These are phyloP conservation scores for Cryptoblepharus egeriae DNA, from an alignment of 2,797 vertebrate genomes.

Conservation along the genomic window DNA sequence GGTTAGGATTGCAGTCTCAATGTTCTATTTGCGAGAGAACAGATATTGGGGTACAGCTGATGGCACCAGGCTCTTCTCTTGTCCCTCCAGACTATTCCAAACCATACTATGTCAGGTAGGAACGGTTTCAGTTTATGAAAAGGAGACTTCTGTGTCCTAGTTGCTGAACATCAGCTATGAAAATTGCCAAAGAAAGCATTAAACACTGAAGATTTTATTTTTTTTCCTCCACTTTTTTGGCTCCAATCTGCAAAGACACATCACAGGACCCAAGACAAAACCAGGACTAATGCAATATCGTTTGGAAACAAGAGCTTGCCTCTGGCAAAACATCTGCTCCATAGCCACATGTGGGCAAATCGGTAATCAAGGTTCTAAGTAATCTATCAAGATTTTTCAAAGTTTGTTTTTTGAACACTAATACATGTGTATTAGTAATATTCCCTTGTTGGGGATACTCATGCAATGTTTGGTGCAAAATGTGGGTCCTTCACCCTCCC, in stretches of 20 bases:
- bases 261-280: constrained; percentile 5
- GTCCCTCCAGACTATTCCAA: background rate
- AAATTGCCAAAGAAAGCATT: background rate
- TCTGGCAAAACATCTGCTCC: constrained; percentile 51
- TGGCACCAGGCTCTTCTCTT: too few species aligned
- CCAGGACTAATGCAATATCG: background rate
- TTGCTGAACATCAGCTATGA: background rate
- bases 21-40: background rate
- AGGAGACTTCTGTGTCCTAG: background rate
- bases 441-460: too few species aligned
- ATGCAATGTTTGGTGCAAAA: constrained; percentile 51
- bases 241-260: constrained; percentile 6
- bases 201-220: background rate
- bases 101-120: too few species aligned
- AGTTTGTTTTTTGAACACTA: constrained; percentile 42
- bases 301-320: background rate
- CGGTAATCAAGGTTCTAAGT: constrained; percentile 7
- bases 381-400: constrained; percentile 35
- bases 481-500: background rate
- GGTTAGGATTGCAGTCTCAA: too few species aligned
- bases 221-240: background rate
- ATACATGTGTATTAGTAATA: too few species aligned
- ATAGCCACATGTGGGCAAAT: constrained; percentile 3
- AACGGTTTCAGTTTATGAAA: background rate
- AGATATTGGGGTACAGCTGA: background rate